These are phyloP conservation scores for Cyprichromis sp. DNA, from an alignment of 2,113 vertebrate species.

Conservation along the genomic window DNA sequence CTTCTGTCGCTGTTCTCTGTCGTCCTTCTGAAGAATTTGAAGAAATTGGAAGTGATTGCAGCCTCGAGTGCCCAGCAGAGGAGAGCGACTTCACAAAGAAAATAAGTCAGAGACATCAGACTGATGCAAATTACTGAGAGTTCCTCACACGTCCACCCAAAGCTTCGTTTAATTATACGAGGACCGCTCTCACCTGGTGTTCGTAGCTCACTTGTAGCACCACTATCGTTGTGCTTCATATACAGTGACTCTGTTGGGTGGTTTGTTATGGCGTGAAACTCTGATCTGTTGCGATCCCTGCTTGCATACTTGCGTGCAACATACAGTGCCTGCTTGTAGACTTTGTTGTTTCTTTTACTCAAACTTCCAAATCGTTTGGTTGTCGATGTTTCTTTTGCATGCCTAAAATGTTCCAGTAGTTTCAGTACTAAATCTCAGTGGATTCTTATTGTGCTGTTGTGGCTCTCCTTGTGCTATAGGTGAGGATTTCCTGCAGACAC, in stretches of 20 bases:
- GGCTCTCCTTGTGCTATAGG: background rate
- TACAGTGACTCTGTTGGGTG: background rate
- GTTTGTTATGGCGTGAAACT: background rate
- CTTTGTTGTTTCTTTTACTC: background rate
- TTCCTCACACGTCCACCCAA: background rate
- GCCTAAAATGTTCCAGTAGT: background rate
- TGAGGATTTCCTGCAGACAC: background rate
- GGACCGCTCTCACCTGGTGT: background rate
- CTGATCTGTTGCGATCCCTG: background rate
- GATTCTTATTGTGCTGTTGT: conserved; percentile 1
- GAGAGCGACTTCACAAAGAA: background rate
- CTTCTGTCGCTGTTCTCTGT: background rate
- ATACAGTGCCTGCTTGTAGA: conserved; percentile 3
- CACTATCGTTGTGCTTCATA: background rate
- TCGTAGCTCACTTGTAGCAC: conserved; percentile 27
- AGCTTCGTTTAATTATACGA: background rate
- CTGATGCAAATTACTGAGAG: background rate
- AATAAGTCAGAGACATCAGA: background rate
- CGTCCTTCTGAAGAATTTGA: background rate
- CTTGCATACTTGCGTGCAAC: background rate
- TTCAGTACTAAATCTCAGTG: conserved; percentile 7
- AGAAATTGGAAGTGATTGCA: conserved; percentile 16
- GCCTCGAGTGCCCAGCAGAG: background rate
- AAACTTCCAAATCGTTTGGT: background rate
- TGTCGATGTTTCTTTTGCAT: conserved; percentile 11